Evolutionary conservation across 1,140 invertebrate species (phyloP).

Genomic region (Dufourea novaeangliae): DNA sequence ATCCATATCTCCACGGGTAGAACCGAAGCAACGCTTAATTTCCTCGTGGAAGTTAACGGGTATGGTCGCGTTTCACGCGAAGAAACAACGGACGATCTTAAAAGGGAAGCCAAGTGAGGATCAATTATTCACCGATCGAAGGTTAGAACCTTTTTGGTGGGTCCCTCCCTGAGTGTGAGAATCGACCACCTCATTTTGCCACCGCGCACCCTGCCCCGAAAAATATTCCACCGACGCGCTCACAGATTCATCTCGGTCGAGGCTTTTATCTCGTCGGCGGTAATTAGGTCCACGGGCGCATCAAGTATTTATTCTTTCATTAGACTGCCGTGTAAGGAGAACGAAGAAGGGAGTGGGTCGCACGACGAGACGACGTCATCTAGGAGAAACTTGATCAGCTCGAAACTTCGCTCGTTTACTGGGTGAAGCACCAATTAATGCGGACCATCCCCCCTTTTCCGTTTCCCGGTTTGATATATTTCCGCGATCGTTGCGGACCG

Average conservation of each 20-base stretch:
- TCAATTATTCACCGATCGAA: conserved; percentile 75
- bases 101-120: conserved; percentile 61
- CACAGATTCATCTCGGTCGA: conserved; percentile 52
- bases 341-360: conserved; percentile 34
- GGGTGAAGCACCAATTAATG: conserved; percentile 47
- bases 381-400: conserved; percentile 57
- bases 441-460: neutral
- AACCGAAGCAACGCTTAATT: neutral
- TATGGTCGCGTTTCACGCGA: no score
- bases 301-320: conserved; percentile 72
- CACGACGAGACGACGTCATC: conserved; percentile 52
- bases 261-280: conserved; percentile 39
- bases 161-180: conserved; percentile 45
- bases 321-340: conserved; percentile 46
- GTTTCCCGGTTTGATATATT: conserved; percentile 42
- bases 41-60: neutral
- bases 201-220: neutral
- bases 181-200: conserved; percentile 43
- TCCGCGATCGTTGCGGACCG: conserved; percentile 12
- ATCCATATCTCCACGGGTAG: no score
- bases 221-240: neutral
- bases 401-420: conserved; percentile 54
- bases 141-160: conserved; percentile 68
- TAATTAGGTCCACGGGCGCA: conserved; percentile 72
- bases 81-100: conserved; percentile 59